Evolutionary conservation across 1,140 invertebrate species (phyloP).

Genomic region (Calycopis cecrops): DNA sequence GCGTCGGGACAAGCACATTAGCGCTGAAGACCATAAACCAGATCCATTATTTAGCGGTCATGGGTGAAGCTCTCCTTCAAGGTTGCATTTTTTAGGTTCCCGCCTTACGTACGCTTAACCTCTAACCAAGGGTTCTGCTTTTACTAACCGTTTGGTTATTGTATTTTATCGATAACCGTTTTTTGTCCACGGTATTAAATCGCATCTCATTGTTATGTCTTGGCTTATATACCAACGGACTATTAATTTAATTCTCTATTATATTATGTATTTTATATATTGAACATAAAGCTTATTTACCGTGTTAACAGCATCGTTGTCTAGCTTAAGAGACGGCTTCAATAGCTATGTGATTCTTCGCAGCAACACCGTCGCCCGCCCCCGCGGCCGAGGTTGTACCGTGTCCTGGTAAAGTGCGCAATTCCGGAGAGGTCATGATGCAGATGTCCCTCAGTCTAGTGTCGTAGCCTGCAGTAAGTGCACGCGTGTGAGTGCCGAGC

Average conservation of each 20-base stretch:
- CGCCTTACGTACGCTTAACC: conserved; percentile 2
- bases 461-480: conserved; percentile 50
- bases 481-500: conserved; percentile 30
- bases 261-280: background rate
- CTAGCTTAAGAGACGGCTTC: background rate
- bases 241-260: background rate
- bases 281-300: background rate
- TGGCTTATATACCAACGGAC: no score
- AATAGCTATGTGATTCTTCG: conserved; percentile 37
- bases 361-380: conserved; percentile 39
- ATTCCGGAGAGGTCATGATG: conserved; percentile 44
- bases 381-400: conserved; percentile 60
- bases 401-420: conserved; percentile 64
- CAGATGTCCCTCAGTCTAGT: conserved; percentile 38
- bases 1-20: conserved; percentile 68
- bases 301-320: no score
- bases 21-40: conserved; percentile 56
- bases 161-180: no score
- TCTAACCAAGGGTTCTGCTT: conserved; percentile 49
- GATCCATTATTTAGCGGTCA: conserved; percentile 50
- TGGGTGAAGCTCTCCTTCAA: conserved; percentile 45
- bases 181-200: no score
- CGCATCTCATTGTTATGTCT: no score
- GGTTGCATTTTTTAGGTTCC: conserved; percentile 43
- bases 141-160: conserved; percentile 32